Evolutionary conservation across 2,888 invertebrate genomes (phyloP).

Genomic region (Agrotis clavis): DNA sequence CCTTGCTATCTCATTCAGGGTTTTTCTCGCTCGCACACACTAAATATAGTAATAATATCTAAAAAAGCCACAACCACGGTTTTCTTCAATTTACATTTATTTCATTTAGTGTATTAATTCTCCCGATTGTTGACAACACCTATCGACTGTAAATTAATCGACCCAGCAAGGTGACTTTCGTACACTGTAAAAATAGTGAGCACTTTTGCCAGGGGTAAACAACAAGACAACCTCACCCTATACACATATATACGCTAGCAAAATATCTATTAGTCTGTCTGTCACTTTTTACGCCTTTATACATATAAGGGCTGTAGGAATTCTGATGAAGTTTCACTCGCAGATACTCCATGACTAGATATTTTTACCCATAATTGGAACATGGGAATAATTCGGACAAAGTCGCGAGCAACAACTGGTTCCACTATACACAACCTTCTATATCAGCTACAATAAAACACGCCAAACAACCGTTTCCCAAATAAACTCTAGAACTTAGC

Average conservation of each 20-base stretch:
- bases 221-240: background rate
- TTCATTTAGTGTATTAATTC: no score
- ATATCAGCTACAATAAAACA: constrained; percentile 22
- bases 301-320: no score
- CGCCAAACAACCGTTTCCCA: constrained; percentile 1
- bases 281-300: no score
- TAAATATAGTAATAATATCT: no score
- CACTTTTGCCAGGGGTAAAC: background rate
- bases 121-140: background rate
- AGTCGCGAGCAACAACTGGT: background rate
- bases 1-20: background rate
- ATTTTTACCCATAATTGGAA: no score
- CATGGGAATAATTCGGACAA: no score
- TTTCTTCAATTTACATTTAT: no score
- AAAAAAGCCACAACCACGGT: no score
- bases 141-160: background rate
- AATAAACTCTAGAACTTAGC: constrained; percentile 34
- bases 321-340: no score
- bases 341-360: no score
- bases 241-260: background rate
- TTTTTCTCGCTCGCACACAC: background rate
- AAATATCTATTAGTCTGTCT: no score
- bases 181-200: background rate
- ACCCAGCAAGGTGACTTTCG: background rate
- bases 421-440: background rate